Evolutionary conservation across 1,140 invertebrate species (phyloP), one percentile per base, ranked within the genome.

Genomic region (Polypedilum vanderplanki): DNA sequence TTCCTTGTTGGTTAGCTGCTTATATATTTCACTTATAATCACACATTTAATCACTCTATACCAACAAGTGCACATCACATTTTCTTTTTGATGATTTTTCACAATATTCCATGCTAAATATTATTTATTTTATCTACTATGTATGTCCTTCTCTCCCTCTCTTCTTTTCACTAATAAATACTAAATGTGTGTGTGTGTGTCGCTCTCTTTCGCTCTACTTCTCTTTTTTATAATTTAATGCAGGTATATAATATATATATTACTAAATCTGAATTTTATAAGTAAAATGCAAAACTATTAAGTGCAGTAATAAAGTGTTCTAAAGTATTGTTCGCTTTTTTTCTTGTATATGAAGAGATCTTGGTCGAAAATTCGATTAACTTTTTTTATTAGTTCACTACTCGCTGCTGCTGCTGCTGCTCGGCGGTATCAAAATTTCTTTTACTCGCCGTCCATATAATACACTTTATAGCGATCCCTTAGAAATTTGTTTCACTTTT

Each of bases 61-160:
- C 15, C 65, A 70, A 70, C 65, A 70, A 70, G 65, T 70, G 65
- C 7, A 70, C 65, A 57, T 57, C 46, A 57, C 46, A 57, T 57
- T 57, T n/a, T 57, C n/a, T 57, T 46, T 46, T 46, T 46, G 8
- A 12, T 46, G 8, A 12, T 46, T 46, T 57, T 57, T 57, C 46
- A 57, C 46, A 57, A 57, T 57, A 57, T 57, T 57, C 46, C n/a
- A 57, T n/a, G 4, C 46, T 57, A 57, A n/a, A 57, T 12, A 57
- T 57, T 33, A 33, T 57, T 12, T 57, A 57, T 46, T 8, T 46
- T 57, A 33, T 33, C 24, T n/a, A 46, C 15, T 10, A 46, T 8
- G 41, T 46, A 15, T 10, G 41, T 46, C 46, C 12, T 57, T 57
- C n/a, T 57, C 46, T 57, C 46, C 12, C n/a, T 57, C n/a, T n/a